Base-by-base conservation (phyloP, 2,113 vertebrate species). In the Gasterosteus nipponicus region DNA sequence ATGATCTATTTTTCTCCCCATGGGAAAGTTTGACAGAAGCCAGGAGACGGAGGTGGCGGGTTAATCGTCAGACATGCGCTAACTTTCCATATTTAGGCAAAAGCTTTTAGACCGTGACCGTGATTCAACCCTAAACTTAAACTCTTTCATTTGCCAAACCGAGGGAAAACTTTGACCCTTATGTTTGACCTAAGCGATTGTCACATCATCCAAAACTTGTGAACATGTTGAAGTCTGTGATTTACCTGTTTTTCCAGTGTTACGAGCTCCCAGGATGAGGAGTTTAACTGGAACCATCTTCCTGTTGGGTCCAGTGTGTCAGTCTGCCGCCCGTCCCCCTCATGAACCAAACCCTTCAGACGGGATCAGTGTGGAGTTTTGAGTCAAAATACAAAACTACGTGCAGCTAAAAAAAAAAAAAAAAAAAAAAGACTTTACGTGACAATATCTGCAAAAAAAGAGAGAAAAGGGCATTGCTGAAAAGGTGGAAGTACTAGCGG, bases 221-320 rank as follows among this genome's bases (percentile, higher is more conserved):
- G 22, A 26, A 26, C 49, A 26, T 15, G 3, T 59, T 29, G 14
- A 22, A 7, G 4, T n/a, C 12, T n/a, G 12, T 5, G 10, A 3
- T 42, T 65, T 73, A 91, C 90, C 90, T 83, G 90, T 90, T 84
- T 91, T 90, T 26, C 90, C 90, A 47, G 87, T 87, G 82, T 89
- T 89, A 5, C 85, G 86, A 57, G 80, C 74, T 69, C 90, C 90
- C 59, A 91, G 84, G 16, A 91, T 60, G 51, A 91, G 87, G 14
- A 91, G 68, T 62, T 91, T 91, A 2, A 91, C 80, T 38, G 84
- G 80, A 60, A 85, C 87, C 83, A 87, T 86, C 44, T 66, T 87
- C 60, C 71, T 61, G 26, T 7, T 26, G 22, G 51, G 26, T 12
- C 58, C 31, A 38, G 5, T 15, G 1, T 54, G 1, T 58, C 3